These are phyloP conservation scores for Luperina testacea DNA, from an alignment of 2,888 invertebrate genomes.

Conservation along the genomic window DNA sequence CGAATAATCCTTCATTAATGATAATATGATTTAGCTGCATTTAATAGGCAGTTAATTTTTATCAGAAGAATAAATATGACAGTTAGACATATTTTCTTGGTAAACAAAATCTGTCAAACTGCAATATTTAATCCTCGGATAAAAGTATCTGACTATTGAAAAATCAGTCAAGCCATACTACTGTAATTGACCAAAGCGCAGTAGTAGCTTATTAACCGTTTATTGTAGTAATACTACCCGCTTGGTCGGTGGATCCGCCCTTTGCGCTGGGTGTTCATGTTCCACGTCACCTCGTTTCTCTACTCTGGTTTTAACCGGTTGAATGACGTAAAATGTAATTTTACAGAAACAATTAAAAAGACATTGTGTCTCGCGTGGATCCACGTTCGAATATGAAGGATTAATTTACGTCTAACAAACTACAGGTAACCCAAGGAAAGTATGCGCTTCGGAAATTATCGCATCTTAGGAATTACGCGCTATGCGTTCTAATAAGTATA, in stretches of 20 bases:
- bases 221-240: neutral
- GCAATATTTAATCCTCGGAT: neutral
- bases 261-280: neutral
- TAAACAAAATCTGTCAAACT: neutral
- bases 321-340: neutral
- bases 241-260: neutral
- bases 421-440: neutral
- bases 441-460: neutral
- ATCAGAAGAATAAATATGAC: neutral
- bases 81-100: neutral
- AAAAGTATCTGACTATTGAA: neutral
- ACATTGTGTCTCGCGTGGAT: too few species aligned
- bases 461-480: neutral
- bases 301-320: neutral
- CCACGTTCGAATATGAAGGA: too few species aligned
- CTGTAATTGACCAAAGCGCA: neutral
- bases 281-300: neutral
- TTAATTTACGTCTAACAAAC: neutral
- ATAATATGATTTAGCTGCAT: neutral
- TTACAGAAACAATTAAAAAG: neutral
- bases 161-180: neutral
- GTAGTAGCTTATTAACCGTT: neutral
- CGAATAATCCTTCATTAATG: neutral
- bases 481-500: too few species aligned
- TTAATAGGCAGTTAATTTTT: neutral